Evolutionary conservation across 1,140 invertebrate genomes (phyloP).

Genomic region (Magallana gigas): DNA sequence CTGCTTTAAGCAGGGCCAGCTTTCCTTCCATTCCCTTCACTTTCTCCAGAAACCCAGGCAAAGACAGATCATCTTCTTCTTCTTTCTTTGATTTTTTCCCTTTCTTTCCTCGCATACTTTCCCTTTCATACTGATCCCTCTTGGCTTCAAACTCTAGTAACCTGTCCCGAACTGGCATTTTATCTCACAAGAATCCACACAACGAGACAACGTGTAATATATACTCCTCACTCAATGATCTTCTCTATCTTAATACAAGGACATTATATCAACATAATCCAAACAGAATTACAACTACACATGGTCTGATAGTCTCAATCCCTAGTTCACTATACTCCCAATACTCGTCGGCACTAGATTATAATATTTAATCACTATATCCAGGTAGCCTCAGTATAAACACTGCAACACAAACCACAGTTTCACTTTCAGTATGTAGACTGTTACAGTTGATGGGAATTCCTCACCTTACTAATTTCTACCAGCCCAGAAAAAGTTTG

Average conservation of each 20-base stretch:
- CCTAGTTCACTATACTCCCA: background rate
- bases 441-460: background rate
- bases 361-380: background rate
- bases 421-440: background rate
- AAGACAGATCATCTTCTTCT: conserved; percentile 55
- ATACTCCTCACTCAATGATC: conserved; percentile 11
- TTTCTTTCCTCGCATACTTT: conserved; percentile 57
- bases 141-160: conserved; percentile 62
- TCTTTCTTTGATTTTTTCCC: conserved; percentile 53
- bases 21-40: conserved; percentile 61
- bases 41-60: conserved; percentile 60
- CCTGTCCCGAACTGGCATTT: conserved; percentile 63
- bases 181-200: background rate
- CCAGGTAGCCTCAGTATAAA: background rate
- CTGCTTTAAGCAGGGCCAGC: conserved; percentile 55
- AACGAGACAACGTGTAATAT: background rate
- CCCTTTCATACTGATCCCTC: conserved; percentile 60
- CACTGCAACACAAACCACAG: background rate
- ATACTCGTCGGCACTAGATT: background rate
- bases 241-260: background rate
- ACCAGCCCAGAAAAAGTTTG: background rate
- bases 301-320: background rate
- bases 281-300: background rate
- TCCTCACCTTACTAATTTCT: background rate
- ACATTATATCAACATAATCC: background rate